Conservation (phyloP, 1,140 invertebrate genomes). For the Drosophila nigromelanica region DNA sequence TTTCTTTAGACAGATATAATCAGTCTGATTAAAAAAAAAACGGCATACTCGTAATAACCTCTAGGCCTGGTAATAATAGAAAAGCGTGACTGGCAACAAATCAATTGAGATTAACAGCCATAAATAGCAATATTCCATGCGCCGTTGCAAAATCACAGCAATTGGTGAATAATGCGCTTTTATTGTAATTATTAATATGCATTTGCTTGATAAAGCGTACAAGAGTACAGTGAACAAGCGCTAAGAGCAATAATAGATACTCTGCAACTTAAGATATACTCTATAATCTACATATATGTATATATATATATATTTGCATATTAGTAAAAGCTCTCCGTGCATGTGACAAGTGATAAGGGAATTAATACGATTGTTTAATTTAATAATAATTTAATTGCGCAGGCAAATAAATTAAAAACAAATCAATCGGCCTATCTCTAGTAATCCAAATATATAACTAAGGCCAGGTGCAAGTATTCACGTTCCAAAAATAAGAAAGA, state of each 20-base stretch:
- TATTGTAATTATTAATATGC: conserved; percentile 42
- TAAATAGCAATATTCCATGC: conserved; percentile 32
- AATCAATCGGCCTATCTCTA: conserved; percentile 28
- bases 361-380: conserved; percentile 21
- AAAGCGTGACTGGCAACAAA: conserved; percentile 28
- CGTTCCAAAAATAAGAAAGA: conserved; percentile 6
- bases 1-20: no score
- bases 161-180: conserved; percentile 28
- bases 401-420: conserved; percentile 33
- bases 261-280: no score
- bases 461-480: conserved; percentile 14
- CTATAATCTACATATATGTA: not conserved
- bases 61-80: not conserved
- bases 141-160: conserved; percentile 35
- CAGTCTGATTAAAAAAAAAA: no score
- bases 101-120: conserved; percentile 54
- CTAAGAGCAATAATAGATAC: conserved; percentile 12
- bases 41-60: no score
- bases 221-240: conserved; percentile 24
- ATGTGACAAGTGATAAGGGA: conserved; percentile 12
- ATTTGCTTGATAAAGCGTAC: conserved; percentile 23
- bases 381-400: conserved; percentile 43
- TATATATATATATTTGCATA: not conserved
- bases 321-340: not conserved
- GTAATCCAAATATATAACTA: conserved; percentile 6